A percentile compares a stretch with the other conserved stretches of the same genome.
Conservation (phyloP, 1,140 invertebrate species). For the Drosophila baimaii region DNA sequence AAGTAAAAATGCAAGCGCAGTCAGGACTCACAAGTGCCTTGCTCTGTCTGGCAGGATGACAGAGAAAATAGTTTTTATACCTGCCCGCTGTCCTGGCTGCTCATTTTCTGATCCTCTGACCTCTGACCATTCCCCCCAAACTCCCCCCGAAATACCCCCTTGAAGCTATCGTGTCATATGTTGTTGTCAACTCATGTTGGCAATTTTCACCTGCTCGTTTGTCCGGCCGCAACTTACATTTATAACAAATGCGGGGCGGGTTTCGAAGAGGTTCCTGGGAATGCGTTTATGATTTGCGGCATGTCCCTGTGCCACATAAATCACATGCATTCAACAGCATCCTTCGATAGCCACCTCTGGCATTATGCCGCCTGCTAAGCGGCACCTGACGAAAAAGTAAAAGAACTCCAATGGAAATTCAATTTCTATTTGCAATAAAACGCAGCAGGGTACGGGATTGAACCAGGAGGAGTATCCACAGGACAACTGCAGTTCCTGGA, state of each 20-base stretch:
- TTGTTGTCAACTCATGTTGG: conserved; percentile 79
- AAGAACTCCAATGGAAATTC: conserved; percentile 65
- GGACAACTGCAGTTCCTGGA: conserved; percentile 31
- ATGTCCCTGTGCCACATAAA: conserved; percentile 75
- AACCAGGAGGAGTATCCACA: not conserved
- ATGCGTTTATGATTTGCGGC: conserved; percentile 80
- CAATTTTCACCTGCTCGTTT: conserved; percentile 76
- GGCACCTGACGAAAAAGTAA: conserved; percentile 38
- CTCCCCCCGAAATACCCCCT: not conserved
- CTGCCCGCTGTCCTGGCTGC: conserved; percentile 46
- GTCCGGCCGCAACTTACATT: conserved; percentile 68
- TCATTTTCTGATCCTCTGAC: conserved; percentile 63
- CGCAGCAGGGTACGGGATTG: conserved; percentile 30
- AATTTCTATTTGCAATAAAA: conserved; percentile 66
- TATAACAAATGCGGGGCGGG: conserved; percentile 48
- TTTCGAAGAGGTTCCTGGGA: not conserved
- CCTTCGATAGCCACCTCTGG: conserved; percentile 36
- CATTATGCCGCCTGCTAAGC: conserved; percentile 60
- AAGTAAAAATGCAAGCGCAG: conserved; percentile 3
- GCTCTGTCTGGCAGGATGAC: conserved; percentile 52
- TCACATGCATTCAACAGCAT: conserved; percentile 78
- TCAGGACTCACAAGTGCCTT: conserved; percentile 25
- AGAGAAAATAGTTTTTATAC: conserved; percentile 77
- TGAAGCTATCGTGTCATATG: conserved; percentile 8
- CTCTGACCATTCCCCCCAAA: conserved; percentile 11